Base-by-base conservation (phyloP, 2,113 vertebrate genomes). In the Dipodomys spectabilis region DNA sequence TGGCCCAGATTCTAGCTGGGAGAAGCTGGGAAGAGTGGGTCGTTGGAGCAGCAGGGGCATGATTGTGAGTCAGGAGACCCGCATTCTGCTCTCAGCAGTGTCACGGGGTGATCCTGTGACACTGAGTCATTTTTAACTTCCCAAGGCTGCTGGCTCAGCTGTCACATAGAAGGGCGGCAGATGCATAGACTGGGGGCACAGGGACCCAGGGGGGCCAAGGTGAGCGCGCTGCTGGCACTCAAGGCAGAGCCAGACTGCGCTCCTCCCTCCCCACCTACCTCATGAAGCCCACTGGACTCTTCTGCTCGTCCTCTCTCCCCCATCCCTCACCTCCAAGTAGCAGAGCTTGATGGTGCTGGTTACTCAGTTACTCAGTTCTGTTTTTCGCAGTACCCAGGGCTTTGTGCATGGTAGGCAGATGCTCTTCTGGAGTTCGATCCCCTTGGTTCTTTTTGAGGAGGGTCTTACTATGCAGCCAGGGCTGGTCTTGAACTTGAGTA, bases 111-210 rank as follows among this genome's bases (percentile, higher is more conserved):
- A 13, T 57, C 86, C 25, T 64, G 19, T 60, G 71, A 88, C 74
- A 60, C 4, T 64, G 86, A 95, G 62, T 87, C 82, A 81, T 57
- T 73, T 83, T 57, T 74, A 60, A 20, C 35, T 72, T 35, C 62
- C n/a, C 18, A 0, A 35, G 25, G 10, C n/a, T 49, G 27, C 30
- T 45, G 44, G 49, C 62, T 71, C 20, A 49, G 73, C 73, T 84
- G 39, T 82, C 28, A 64, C 65, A 86, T 44, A 28, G 83, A 84
- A 82, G 62, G 68, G 0, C 73, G n/a, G 57, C 32, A 18, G 62
- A 39, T 78, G 72, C 28, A 32, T 9, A 45, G 82, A 44, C 6
- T 87, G 75, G 72, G 82, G 67, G 88, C n/a, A 60, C 72, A 71
- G 65, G 35, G 32, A 67, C 49, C 71, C 62, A 22, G 19, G 49